Base-by-base conservation (phyloP, 2,113 vertebrate genomes). In the Hirundichthys speculiger region DNA sequence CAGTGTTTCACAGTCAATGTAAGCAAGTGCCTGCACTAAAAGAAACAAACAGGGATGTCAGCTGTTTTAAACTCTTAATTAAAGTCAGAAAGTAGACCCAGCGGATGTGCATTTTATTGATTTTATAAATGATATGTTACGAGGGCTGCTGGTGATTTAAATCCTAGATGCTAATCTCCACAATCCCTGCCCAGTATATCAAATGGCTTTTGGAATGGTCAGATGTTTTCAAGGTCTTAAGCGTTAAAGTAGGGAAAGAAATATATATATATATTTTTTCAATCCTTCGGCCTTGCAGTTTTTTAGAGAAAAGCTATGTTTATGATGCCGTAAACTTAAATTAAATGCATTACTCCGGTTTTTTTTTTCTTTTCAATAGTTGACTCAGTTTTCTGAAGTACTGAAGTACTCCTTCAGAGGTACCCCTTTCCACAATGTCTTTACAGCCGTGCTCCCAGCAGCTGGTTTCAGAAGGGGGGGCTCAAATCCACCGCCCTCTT, bases 61-160 rank as follows among this genome's bases (percentile, higher is more conserved):
- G 42, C 51, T 71, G 66, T 73, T 72, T 65, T 77, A 55, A 82
- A 73, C 50, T 73, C 56, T 76, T 80, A 67, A 80, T 82, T 79
- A 65, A 86, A 80, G 75, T 54, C 57, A 49, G 22, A 40, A 41
- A 47, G 63, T 40, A 45, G 65, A 63, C 62, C 63, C 62, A 30
- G 49, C 46, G 42, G 64, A 74, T 61, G 62, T 56, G 58, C 16
- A 20, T 47, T 69, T 60, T 77, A 85, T 82, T 74, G 82, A 84
- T 84, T 85, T 85, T 57, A 59, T 56, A 22, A 54, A 71, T 55
- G 68, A 30, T 50, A 54, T 43, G 58, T 59, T 63, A 7, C 53
- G 30, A 34, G 30, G 30, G 30, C 30, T 34, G 30, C 11, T 38
- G 42, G 42, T 66, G 59, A 67, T 64, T 55, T 69, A 79, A 77